Conservation (phyloP, 2,797 vertebrate species). For the Sebastes ruberrimus region DNA sequence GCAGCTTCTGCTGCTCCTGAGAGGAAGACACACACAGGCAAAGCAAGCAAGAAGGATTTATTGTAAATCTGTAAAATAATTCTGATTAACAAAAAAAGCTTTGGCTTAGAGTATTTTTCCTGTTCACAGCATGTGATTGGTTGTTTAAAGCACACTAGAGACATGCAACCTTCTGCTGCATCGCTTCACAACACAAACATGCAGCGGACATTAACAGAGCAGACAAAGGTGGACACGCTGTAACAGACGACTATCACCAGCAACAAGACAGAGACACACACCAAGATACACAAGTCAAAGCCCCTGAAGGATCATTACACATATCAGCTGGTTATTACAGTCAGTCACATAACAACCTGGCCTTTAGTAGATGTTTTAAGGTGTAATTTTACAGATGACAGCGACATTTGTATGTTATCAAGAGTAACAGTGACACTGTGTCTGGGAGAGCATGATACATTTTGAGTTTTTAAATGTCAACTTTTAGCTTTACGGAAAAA, state of each 20-base stretch:
- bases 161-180: slow-evolving; percentile 42
- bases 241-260: neutral
- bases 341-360: neutral
- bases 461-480: too few species aligned
- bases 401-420: neutral
- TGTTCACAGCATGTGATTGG: neutral
- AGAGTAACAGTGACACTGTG: neutral
- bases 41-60: neutral
- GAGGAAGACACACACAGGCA: slow-evolving; percentile 3
- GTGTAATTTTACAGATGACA: neutral
- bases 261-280: slow-evolving; percentile 24
- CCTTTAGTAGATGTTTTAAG: neutral
- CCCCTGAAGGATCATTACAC: slow-evolving; percentile 19
- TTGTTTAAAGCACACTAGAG: slow-evolving; percentile 8
- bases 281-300: neutral
- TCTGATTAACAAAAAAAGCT: neutral
- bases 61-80: neutral
- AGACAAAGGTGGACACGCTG: neutral
- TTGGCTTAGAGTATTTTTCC: neutral
- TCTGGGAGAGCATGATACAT: neutral
- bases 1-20: slow-evolving; percentile 71
- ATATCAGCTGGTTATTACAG: neutral
- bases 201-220: slow-evolving; percentile 20
- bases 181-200: slow-evolving; percentile 43
- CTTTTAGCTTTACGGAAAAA: too few species aligned